Evolutionary conservation across 2,797 vertebrate species (phyloP), one percentile per base, ranked within the genome.

Genomic region (Sebastes iracundus): DNA sequence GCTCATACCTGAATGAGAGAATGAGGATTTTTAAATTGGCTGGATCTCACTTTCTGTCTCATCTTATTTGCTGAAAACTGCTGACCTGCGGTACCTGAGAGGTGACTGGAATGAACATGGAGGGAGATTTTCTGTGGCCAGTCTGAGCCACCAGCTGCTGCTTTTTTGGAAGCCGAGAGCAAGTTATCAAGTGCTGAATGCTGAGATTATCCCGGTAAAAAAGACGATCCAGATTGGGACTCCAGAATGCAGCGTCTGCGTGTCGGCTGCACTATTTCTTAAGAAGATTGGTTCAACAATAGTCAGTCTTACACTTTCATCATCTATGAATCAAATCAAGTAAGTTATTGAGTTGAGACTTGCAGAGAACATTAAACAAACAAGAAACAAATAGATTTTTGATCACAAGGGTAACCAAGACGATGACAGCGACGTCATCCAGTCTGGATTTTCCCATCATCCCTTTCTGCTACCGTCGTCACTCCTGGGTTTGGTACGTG

Each of bases 401-500:
- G 25, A 68, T 67, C 32, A 76, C 33, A 59, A 67, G 42, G 11
- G 66, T 56, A 33, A 78, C 56, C 14, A 62, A 72, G 53, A 77
- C 1, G 3, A 90, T 80, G 75, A 90, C 67, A 11, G 62, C 62
- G 25, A 70, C 42, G 1, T 79, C 80, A 66, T 72, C 80, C 49
- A 10, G 66, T 64, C 82, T 85, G 84, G 49, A 85, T 69, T 58
- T 81, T 82, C 67, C 82, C 70, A 62, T 89, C 25, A 79, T 72
- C 78, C 33, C 81, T 14, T 90, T 89, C 78, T 87, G 88, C 67
- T 69, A 28, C 72, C 83, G 72, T 14, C 86, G 77, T 2, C 90
- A 90, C 84, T 90, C 87, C 83, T 93, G 92, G 89, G 79, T 94
- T 87, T 85, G 86, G 88, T 94, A 92, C 14, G 87, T 91, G 74